A percentile compares a stretch with the other conserved stretches of the same genome.
Evolutionary conservation across 2,888 invertebrate species (phyloP).

Genomic region (Caenorhabditis sp.): DNA sequence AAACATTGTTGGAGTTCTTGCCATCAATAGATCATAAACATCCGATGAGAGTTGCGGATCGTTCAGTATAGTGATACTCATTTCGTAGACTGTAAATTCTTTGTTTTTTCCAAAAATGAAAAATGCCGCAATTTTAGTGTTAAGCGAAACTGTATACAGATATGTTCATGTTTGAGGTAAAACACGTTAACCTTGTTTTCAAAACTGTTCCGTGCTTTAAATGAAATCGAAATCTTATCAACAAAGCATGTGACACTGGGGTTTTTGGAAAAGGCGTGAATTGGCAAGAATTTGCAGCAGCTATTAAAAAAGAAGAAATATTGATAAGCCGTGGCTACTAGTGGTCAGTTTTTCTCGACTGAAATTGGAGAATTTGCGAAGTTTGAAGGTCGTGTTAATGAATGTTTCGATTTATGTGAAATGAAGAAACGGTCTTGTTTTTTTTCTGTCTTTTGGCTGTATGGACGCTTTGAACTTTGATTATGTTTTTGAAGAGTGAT

Average conservation of each 20-base stretch:
- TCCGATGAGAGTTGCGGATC: slow-evolving; percentile 43
- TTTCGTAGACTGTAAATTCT: slow-evolving; percentile 5
- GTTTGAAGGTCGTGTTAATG: slow-evolving; percentile 32
- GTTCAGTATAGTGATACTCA: slow-evolving; percentile 50
- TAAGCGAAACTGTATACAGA: background rate
- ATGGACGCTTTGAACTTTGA: background rate
- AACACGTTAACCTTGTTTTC: background rate
- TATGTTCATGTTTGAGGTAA: background rate
- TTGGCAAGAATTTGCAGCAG: slow-evolving; percentile 11
- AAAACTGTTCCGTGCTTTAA: background rate
- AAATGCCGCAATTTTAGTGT: slow-evolving; percentile 3
- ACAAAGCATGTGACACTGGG: background rate
- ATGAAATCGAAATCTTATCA: background rate
- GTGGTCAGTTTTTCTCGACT: slow-evolving; percentile 12
- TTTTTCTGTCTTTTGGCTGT: slow-evolving; percentile 15
- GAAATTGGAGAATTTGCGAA: slow-evolving; percentile 35
- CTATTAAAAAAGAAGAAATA: slow-evolving; percentile 5
- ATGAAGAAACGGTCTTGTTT: background rate
- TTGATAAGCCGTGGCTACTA: slow-evolving; percentile 38
- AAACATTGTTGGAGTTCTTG: background rate
- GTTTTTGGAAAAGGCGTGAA: background rate
- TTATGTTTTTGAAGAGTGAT: background rate
- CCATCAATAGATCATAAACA: slow-evolving; percentile 43
- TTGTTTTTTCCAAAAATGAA: background rate
- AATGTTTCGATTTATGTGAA: slow-evolving; percentile 2